phyloP scores from a whole-genome alignment of 1,140 invertebrate species.

The Brachionus manjavacas region DNA sequence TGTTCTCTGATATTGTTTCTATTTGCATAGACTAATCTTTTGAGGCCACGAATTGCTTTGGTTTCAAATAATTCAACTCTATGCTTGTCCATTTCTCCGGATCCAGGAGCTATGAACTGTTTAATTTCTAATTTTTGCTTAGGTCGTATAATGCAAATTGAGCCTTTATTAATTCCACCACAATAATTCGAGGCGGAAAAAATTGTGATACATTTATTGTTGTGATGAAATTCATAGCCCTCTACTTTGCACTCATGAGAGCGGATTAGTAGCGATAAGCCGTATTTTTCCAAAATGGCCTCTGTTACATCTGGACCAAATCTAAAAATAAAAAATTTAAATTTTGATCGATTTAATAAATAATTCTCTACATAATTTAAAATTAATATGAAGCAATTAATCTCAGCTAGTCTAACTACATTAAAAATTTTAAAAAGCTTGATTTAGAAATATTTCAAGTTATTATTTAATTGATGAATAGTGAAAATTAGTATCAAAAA shows the following conservation, averaged over 20 bases:
- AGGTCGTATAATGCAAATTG: slow-evolving; percentile 72
- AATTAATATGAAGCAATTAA: background rate
- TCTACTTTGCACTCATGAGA: slow-evolving; percentile 87
- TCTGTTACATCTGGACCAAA: slow-evolving; percentile 79
- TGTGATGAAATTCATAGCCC: slow-evolving; percentile 78
- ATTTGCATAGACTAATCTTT: slow-evolving; percentile 67
- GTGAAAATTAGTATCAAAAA: no score
- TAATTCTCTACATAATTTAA: background rate
- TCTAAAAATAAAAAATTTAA: slow-evolving; percentile 64
- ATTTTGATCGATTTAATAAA: background rate
- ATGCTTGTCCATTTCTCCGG: slow-evolving; percentile 52
- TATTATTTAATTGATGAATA: no score
- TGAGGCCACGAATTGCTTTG: slow-evolving; percentile 72
- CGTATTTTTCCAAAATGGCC: slow-evolving; percentile 69
- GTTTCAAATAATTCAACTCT: slow-evolving; percentile 71
- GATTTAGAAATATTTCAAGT: no score
- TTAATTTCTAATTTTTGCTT: slow-evolving; percentile 59
- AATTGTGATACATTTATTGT: slow-evolving; percentile 77
- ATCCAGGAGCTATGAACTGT: slow-evolving; percentile 64
- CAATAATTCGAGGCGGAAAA: slow-evolving; percentile 93
- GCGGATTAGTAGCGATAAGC: slow-evolving; percentile 70
- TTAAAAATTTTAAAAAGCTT: background rate
- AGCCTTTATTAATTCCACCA: slow-evolving; percentile 84
- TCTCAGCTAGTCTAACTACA: background rate
- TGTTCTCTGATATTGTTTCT: slow-evolving; percentile 66